Evolutionary conservation across 1,140 invertebrate species (phyloP), one percentile per base, ranked within the genome.

Genomic region (Bombus breviceps): DNA sequence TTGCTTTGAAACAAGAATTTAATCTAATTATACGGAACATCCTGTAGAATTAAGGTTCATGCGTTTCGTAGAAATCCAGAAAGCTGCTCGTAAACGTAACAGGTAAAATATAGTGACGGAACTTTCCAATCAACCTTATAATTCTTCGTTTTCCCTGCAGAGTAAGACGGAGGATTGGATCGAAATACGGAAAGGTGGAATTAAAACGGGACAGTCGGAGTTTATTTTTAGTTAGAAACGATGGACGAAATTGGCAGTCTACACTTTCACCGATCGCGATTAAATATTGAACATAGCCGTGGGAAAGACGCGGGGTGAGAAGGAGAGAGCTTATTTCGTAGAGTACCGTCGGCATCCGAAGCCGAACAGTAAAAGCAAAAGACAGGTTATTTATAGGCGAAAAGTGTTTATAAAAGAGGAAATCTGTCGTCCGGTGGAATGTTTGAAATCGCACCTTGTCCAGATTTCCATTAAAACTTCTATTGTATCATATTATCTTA

Each of bases 151-250:
- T n/a, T n/a, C 3, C 1, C 34, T 2, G 1, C 22, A 13, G 9
- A 18, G 13, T 3, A 32, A 32, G 43, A 57, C 37, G 2, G 37
- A 3, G 22, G 59, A 34, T 47, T 25, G 39, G 41, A 59, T 53
- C 25, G 74, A 41, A 79, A 83, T 62, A 74, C 57, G 76, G 71
- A 57, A 68, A 72, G 43, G 43, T 37, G 86, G 57, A 76, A 89
- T 89, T 87, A 83, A 85, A 89, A 88, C 66, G 73, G 53, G 73
- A 84, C 57, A 66, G 47, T 62, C 77, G 59, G 37, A 37, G 47
- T 39, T 88, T 89, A 88, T 88, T 88, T 85, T 85, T 81, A 87
- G 75, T 71, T 78, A 79, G 39, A 66, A 53, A 72, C 76, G 62
- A 37, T 43, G 22, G 47, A 43, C 41, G 62, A 75, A 66, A 83